Percentiles rank a stretch among this genome's conserved stretches.
These are phyloP conservation scores for Nemurella pictetii DNA, from an alignment of 2,888 invertebrate genomes.

Conservation along the genomic window DNA sequence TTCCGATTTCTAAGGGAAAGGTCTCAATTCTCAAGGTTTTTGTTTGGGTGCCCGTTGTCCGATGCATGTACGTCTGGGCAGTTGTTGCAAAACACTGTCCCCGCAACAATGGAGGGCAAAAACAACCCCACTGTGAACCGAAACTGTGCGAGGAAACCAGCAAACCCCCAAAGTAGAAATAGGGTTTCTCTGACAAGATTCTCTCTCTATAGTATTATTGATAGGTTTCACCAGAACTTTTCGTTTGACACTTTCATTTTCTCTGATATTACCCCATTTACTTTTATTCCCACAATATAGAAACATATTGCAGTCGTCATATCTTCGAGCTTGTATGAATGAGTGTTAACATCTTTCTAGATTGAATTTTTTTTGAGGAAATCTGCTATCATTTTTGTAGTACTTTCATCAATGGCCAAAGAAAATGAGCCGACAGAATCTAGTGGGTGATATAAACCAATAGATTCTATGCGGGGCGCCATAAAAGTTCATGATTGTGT, in stretches of 20 bases:
- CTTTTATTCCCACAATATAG: constrained; percentile 25
- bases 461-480: neutral
- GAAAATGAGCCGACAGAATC: neutral
- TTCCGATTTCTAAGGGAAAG: constrained; percentile 13
- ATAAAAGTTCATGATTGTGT: constrained; percentile 17
- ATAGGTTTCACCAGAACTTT: neutral
- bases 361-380: neutral
- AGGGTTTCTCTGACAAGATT: neutral
- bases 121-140: constrained; percentile 14
- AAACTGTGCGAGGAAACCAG: neutral
- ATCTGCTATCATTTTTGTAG: neutral
- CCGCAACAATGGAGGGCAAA: neutral
- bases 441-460: constrained; percentile 27
- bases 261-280: constrained; percentile 1
- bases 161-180: neutral
- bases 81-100: constrained; percentile 3
- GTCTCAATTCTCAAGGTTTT: constrained; percentile 13
- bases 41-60: neutral
- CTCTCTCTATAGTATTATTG: neutral
- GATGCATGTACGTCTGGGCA: neutral
- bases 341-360: constrained; percentile 14
- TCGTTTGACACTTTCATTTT: constrained; percentile 3
- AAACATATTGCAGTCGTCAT: constrained; percentile 11
- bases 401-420: neutral
- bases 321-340: neutral